phyloP scores from a whole-genome alignment of 2,888 invertebrate species.

The Acleris cristana region DNA sequence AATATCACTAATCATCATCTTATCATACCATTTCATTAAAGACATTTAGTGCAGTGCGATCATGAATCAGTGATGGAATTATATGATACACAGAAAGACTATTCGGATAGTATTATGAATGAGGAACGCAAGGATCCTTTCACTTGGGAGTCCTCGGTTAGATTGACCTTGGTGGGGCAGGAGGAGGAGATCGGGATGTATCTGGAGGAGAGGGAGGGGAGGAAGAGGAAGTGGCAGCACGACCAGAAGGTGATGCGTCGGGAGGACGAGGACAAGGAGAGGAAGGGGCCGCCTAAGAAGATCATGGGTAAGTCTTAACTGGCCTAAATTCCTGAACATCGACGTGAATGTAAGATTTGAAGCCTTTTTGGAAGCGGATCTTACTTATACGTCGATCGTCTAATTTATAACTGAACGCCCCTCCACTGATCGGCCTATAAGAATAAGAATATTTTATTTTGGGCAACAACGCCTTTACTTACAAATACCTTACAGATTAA shows the following conservation, averaged over 20 bases:
- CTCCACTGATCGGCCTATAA: no score
- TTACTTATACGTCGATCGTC: no score
- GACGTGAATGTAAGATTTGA: no score
- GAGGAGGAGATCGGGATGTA: slow-evolving; percentile 75
- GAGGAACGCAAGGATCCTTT: slow-evolving; percentile 65
- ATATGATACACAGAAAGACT: slow-evolving; percentile 57
- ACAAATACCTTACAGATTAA: no score
- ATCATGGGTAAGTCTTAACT: slow-evolving; percentile 67
- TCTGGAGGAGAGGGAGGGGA: slow-evolving; percentile 69
- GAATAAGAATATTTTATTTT: no score
- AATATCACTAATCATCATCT: slow-evolving; percentile 52
- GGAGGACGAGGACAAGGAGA: slow-evolving; percentile 72
- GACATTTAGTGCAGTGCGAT: slow-evolving; percentile 56
- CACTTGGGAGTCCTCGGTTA: slow-evolving; percentile 72
- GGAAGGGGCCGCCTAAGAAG: slow-evolving; percentile 76
- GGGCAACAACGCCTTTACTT: no score
- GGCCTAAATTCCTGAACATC: no score
- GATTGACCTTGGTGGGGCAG: slow-evolving; percentile 61
- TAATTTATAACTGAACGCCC: no score
- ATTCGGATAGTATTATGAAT: slow-evolving; percentile 61
- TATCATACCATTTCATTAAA: slow-evolving; percentile 56
- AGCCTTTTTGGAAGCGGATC: no score
- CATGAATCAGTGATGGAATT: slow-evolving; percentile 72
- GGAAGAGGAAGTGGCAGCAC: slow-evolving; percentile 77
- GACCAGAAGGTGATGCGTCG: slow-evolving; percentile 65